These are phyloP conservation scores for Drepana falcataria DNA, from an alignment of 2,888 invertebrate species.

Conservation along the genomic window DNA sequence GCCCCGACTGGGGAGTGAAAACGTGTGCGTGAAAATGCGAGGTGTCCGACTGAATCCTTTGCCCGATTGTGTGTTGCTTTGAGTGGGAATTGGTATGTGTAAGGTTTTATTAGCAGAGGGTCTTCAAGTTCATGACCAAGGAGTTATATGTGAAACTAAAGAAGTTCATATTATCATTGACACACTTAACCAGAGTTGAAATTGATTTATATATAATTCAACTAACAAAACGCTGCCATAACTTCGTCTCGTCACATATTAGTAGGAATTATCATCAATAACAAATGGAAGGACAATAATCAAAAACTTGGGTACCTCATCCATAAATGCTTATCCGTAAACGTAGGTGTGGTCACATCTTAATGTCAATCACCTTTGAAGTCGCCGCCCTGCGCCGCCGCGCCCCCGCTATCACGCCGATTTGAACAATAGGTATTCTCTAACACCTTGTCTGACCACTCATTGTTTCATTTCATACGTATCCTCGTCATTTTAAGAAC, in stretches of 20 bases:
- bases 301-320: conserved; percentile 11
- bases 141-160: no score
- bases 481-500: conserved; percentile 8
- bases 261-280: neutral
- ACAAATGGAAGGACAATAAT: conserved; percentile 9
- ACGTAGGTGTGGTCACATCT: conserved; percentile 47
- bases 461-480: conserved; percentile 32
- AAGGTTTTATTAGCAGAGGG: neutral
- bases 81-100: conserved; percentile 12
- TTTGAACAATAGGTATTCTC: conserved; percentile 48
- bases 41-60: conserved; percentile 45
- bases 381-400: conserved; percentile 37
- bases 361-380: conserved; percentile 51
- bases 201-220: no score
- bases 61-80: conserved; percentile 37
- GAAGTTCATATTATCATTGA: no score
- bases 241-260: neutral
- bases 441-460: conserved; percentile 45
- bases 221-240: neutral
- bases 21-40: conserved; percentile 34
- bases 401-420: conserved; percentile 21
- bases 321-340: conserved; percentile 21
- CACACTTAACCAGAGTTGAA: no score
- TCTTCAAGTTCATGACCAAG: no score
- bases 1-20: conserved; percentile 15